Evolutionary conservation across 2,888 invertebrate species (phyloP).

Genomic region (Euzetes globulus): DNA sequence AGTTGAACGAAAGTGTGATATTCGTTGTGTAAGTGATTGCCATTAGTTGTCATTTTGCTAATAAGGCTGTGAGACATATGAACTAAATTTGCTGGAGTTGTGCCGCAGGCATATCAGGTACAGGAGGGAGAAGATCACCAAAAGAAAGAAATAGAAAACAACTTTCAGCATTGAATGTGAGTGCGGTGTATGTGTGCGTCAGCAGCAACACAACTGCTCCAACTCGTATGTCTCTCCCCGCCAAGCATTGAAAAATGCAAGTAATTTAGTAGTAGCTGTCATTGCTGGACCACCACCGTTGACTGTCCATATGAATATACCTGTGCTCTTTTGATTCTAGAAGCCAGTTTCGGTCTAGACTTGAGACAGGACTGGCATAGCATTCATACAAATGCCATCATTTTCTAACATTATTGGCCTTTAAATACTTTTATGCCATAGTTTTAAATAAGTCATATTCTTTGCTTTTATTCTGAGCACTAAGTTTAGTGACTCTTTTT

Average conservation of each 20-base stretch:
- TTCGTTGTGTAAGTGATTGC: background rate
- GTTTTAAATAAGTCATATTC: conserved; percentile 4
- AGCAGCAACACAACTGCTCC: background rate
- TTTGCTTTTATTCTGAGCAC: background rate
- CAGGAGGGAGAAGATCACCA: background rate
- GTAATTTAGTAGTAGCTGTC: conserved; percentile 26
- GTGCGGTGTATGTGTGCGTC: background rate
- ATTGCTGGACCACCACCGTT: conserved; percentile 15
- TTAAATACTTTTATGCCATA: conserved; percentile 2
- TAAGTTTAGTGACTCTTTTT: conserved; percentile 21
- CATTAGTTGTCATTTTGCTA: conserved; percentile 27
- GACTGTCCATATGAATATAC: conserved; percentile 20
- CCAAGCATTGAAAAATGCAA: conserved; percentile 23
- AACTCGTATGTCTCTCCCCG: conserved; percentile 15
- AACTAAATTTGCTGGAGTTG: background rate
- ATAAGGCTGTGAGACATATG: conserved; percentile 17
- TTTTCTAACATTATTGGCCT: conserved; percentile 14
- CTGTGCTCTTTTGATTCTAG: conserved; percentile 16
- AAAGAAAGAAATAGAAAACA: background rate
- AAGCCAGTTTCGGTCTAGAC: conserved; percentile 17
- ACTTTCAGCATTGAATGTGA: background rate
- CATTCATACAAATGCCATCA: background rate
- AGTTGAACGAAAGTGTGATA: background rate
- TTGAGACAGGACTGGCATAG: background rate
- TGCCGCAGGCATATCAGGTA: background rate